Base-by-base conservation (phyloP, 2,113 vertebrate species). In the Telmatochromis brichardi region DNA sequence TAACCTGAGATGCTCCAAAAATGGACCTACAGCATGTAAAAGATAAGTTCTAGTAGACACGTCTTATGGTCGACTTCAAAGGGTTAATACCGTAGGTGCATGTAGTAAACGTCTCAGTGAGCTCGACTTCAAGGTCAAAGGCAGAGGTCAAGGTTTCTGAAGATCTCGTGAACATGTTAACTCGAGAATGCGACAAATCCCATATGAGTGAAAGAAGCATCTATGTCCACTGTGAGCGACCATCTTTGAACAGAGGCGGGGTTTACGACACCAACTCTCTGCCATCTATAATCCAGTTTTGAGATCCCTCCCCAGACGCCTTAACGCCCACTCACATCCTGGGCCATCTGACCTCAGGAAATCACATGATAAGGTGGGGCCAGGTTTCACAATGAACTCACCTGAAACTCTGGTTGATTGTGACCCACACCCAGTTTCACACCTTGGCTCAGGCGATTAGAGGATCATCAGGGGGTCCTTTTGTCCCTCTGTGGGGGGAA, bases 261-360 rank as follows among this genome's bases (percentile, higher is more conserved):
- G 51, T 0, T 54, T 12, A 54, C n/a, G 10, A 21, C 10, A 54
- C n/a, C 3, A 54, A 21, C n/a, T 54, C 0, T 54, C 51, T 11
- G 51, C 5, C 51, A 54, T 21, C 51, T 1, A 54, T 21, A 54
- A 54, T 54, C n/a, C 9, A 21, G 51, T 11, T 21, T 53, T 53
- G 19, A 53, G 51, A 0, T 21, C 9, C 50, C 1, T 4, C 1
- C 50, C 51, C 51, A 53, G 51, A 53, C 9, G 5, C 50, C 50
- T 53, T 53, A 53, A 53, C 5, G 0, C 9, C 50, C 50, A n/a
- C 19, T 53, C 9, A 53, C 50, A 10, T 1, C 50, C 50, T 53
- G 50, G 19, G 1, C 0, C 50, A 6, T 10, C 19, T n/a, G 19
- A 53, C 19, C 19, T 53, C 51, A 21, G 51, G 51, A 21, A 0